A percentile compares a stretch with the other conserved stretches of the same genome.
phyloP scores from a whole-genome alignment of 2,797 vertebrate species.

The Phalanger gymnotis region DNA sequence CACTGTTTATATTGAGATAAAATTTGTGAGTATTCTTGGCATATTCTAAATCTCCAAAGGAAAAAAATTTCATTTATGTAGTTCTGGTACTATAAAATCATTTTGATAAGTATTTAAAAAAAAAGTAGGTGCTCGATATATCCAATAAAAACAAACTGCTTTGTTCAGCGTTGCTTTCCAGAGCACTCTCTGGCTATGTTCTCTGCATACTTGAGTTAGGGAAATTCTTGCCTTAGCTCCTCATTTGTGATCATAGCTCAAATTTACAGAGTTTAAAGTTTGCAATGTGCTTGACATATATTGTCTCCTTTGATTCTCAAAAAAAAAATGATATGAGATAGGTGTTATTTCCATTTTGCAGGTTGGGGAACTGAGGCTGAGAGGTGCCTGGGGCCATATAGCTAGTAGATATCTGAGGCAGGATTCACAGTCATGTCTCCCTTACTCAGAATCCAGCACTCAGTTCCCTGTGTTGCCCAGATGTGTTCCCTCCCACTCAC shows the following conservation, averaged over 20 bases:
- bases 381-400: background rate
- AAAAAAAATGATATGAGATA: background rate
- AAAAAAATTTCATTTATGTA: constrained; percentile 74
- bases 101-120: constrained; percentile 62
- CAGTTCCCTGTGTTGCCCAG: background rate
- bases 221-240: background rate
- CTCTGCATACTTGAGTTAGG: background rate
- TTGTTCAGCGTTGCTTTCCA: background rate
- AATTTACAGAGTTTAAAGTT: background rate
- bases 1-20: background rate
- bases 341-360: background rate
- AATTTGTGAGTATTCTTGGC: background rate
- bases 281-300: background rate
- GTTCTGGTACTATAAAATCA: constrained; percentile 76
- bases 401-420: background rate
- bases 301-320: background rate
- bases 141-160: background rate
- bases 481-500: background rate
- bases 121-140: background rate
- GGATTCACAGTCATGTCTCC: background rate
- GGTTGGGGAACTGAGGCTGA: background rate
- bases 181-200: background rate
- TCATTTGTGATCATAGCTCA: background rate
- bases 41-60: constrained; percentile 75
- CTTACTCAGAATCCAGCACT: background rate